Base-by-base conservation (phyloP, 1,140 invertebrate species). In the Zaprionus davidi region DNA sequence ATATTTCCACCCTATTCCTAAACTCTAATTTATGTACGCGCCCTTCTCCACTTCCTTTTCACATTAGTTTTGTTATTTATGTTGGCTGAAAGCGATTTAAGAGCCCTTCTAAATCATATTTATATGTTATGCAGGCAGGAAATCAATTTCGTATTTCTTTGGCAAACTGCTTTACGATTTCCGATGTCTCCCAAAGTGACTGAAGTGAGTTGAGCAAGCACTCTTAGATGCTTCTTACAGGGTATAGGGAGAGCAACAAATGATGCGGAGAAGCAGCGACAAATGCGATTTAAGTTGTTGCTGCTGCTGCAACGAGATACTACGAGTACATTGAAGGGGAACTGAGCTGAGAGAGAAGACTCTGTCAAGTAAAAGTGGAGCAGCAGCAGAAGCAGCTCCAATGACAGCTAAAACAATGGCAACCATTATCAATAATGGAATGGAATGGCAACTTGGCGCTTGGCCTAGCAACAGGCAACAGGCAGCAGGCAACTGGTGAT, bases 271-370 rank as follows among this genome's bases (percentile, higher is more conserved):
- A 20, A 36, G 7, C 13, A 57, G 73, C 67, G 58, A 59, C 63
- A 70, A 81, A 78, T 81, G 80, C 68, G 68, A 80, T 83, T 86
- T 74, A 65, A 81, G 79, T 65, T 79, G 20, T 36, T 36, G 26
- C 73, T 17, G 20, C 28, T 51, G 28, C 28, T 51, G 56, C 44
- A 22, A 51, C 41, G 53, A 56, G 38, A 65, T 46, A 17, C 31
- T 34, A 2, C 41, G 41, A 44, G 36, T 38, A 13, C 41, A 17
- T 49, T n/a, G 28, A 11, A 24, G 22, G 46, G 36, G 56, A 57
- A 36, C 13, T 36, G 53, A 31, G n/a, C 26, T 41, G 58, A 67
- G 63, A 24, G 36, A 24, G 36, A 41, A 24, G 36, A 41, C 22
- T 46, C 46, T 64, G 38, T 68, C 57, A 77, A 77, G 28, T 49